phyloP scores from a whole-genome alignment of 2,113 vertebrate genomes.

The Mixornis gularis region DNA sequence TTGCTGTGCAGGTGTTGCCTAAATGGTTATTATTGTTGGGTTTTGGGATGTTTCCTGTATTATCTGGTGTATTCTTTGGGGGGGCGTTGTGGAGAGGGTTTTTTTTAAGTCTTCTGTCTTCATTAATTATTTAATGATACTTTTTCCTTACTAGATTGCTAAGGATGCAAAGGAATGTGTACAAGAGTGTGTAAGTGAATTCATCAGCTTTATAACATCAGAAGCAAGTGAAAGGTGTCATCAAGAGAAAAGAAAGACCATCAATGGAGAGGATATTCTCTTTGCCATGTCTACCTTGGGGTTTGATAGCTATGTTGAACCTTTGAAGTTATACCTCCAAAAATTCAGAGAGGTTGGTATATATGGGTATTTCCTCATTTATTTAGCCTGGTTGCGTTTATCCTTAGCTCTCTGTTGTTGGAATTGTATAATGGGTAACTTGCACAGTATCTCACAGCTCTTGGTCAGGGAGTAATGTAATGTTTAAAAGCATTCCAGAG shows the following conservation, averaged over 20 bases:
- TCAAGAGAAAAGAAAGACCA: slow-evolving; percentile 98
- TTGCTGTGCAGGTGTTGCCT: neutral
- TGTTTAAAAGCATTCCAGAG: neutral
- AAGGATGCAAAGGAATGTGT: slow-evolving; percentile 98
- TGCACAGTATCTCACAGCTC: neutral
- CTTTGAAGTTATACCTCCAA: slow-evolving; percentile 95
- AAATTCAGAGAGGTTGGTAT: slow-evolving; percentile 94
- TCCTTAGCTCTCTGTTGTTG: neutral
- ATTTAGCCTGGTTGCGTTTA: neutral
- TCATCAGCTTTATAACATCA: slow-evolving; percentile 98
- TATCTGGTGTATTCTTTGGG: neutral
- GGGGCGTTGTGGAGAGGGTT: neutral
- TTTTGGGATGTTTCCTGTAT: neutral
- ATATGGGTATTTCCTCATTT: neutral
- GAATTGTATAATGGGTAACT: neutral
- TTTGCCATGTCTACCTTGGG: slow-evolving; percentile 98
- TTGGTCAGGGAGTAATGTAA: neutral
- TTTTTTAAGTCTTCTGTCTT: neutral
- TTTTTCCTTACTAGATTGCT: slow-evolving; percentile 80
- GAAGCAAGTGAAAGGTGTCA: slow-evolving; percentile 97
- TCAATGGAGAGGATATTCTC: slow-evolving; percentile 97
- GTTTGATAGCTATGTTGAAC: slow-evolving; percentile 98
- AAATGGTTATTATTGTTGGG: neutral
- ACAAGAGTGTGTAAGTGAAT: slow-evolving; percentile 97
- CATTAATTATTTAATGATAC: neutral